Evolutionary conservation across 2,797 vertebrate species (phyloP).

Genomic region (Huso huso): DNA sequence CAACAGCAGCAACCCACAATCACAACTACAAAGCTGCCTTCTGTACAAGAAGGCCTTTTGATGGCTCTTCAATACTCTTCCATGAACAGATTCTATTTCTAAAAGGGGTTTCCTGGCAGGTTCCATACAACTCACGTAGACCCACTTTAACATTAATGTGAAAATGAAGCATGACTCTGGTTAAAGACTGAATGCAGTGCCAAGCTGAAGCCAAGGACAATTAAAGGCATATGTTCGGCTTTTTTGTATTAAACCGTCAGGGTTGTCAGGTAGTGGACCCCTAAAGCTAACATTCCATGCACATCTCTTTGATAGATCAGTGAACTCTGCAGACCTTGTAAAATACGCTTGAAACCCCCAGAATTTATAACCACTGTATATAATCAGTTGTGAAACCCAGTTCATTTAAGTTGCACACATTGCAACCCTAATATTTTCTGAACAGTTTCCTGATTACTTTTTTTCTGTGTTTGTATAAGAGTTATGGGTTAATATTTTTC

Average conservation of each 20-base stretch:
- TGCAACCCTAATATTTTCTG: neutral
- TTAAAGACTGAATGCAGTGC: neutral
- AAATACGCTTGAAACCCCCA: constrained; percentile 24
- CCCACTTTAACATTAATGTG: neutral
- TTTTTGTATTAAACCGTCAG: neutral
- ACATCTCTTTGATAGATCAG: neutral
- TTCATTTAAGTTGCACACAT: neutral
- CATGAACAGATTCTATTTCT: neutral
- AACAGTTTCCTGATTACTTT: neutral
- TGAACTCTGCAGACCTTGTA: constrained; percentile 14
- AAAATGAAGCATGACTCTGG: neutral
- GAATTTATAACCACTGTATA: constrained; percentile 11
- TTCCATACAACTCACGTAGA: neutral
- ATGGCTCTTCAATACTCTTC: too few species aligned
- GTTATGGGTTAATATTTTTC: neutral
- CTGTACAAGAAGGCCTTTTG: too few species aligned
- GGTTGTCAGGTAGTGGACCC: neutral
- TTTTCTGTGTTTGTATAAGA: neutral
- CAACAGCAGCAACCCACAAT: neutral
- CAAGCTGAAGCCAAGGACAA: constrained; percentile 23
- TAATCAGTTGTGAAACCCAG: neutral
- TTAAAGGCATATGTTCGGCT: constrained; percentile 12
- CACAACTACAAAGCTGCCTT: neutral
- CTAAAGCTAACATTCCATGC: neutral
- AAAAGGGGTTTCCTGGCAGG: neutral